These are phyloP conservation scores for Perccottus glenii DNA, from an alignment of 2,113 vertebrate genomes.

Conservation along the genomic window DNA sequence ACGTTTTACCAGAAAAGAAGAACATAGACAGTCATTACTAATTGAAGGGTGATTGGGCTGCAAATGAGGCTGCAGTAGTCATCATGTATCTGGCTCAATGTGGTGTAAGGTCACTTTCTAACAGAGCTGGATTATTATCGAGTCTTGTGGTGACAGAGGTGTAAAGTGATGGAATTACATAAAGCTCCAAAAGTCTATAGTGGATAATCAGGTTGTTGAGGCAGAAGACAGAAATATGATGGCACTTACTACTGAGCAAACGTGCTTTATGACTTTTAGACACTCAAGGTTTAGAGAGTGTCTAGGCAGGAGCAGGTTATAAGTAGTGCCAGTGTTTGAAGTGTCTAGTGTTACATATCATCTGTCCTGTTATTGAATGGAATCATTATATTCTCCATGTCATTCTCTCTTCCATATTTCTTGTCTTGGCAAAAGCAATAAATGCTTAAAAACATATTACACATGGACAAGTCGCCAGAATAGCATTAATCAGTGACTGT, in stretches of 20 bases:
- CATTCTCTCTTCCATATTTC: no score
- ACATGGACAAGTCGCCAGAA: no score
- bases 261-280: slow-evolving; percentile 20
- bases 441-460: no score
- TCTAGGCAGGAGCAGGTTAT: no score
- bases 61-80: neutral
- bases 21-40: neutral
- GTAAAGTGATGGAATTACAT: slow-evolving; percentile 5
- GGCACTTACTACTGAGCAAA: slow-evolving; percentile 1
- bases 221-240: neutral
- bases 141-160: neutral
- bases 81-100: neutral
- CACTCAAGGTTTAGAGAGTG: neutral
- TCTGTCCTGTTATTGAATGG: no score
- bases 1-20: no score
- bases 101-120: neutral
- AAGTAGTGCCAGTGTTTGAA: no score
- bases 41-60: neutral
- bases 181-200: neutral
- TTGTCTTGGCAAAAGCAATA: no score
- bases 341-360: no score
- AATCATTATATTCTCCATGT: no score
- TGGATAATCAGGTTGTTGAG: neutral
- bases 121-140: neutral
- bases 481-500: no score